A percentile compares a stretch with the other conserved stretches of the same genome.
phyloP scores from a whole-genome alignment of 1,140 invertebrate species.

The Cydia amplana region DNA sequence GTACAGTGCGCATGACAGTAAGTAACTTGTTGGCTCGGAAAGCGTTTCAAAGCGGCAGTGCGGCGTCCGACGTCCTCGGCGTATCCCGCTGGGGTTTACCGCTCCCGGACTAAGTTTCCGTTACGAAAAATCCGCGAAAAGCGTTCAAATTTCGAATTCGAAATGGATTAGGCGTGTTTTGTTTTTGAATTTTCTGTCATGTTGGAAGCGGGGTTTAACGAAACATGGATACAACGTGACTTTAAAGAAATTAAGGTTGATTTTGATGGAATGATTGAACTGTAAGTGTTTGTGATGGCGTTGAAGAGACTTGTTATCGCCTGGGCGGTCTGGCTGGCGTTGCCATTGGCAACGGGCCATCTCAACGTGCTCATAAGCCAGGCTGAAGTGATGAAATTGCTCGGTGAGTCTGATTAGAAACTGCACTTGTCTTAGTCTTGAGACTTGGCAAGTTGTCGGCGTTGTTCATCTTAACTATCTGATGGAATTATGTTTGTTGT shows the following conservation, averaged over 20 bases:
- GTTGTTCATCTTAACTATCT: not conserved
- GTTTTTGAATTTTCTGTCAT: slow-evolving; percentile 3
- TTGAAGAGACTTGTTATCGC: slow-evolving; percentile 64
- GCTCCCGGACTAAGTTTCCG: slow-evolving; percentile 43
- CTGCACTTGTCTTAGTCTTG: slow-evolving; percentile 20
- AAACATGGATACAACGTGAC: slow-evolving; percentile 64
- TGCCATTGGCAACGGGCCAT: slow-evolving; percentile 80
- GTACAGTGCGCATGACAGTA: slow-evolving; percentile 70
- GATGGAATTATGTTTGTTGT: no score
- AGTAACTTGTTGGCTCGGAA: slow-evolving; percentile 73
- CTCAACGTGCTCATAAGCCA: slow-evolving; percentile 89
- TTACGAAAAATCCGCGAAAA: slow-evolving; percentile 45
- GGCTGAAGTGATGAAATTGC: slow-evolving; percentile 86
- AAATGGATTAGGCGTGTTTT: slow-evolving; percentile 18
- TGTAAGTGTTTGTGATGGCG: slow-evolving; percentile 64
- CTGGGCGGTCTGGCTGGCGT: slow-evolving; percentile 69
- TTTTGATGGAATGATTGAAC: slow-evolving; percentile 66
- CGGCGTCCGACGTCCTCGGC: slow-evolving; percentile 60
- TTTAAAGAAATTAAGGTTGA: slow-evolving; percentile 62
- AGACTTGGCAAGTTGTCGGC: slow-evolving; percentile 6
- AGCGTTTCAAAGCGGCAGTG: slow-evolving; percentile 65
- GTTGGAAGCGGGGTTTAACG: slow-evolving; percentile 6
- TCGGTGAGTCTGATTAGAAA: slow-evolving; percentile 80
- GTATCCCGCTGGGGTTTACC: slow-evolving; percentile 46
- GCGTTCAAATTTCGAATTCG: slow-evolving; percentile 33